phyloP scores from a whole-genome alignment of 2,797 vertebrate species.

The Eulemur mongoz region DNA sequence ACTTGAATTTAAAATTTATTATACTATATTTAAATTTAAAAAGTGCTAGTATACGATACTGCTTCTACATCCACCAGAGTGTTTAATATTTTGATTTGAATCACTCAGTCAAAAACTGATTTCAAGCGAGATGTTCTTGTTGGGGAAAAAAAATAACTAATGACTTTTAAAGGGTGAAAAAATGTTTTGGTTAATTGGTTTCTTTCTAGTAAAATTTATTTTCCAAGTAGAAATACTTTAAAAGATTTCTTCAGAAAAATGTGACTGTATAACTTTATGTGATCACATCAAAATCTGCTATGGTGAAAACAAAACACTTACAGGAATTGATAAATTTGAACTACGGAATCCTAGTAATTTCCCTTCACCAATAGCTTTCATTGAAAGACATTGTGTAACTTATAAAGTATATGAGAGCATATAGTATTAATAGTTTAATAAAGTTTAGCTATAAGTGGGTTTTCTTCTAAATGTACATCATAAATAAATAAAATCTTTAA shows the following conservation, averaged over 20 bases:
- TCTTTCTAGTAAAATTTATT: conserved; percentile 15
- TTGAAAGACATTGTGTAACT: neutral
- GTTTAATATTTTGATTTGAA: conserved; percentile 59
- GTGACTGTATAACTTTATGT: neutral
- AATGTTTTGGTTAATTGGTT: neutral
- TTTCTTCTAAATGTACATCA: neutral
- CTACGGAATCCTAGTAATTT: neutral
- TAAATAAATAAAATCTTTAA: neutral
- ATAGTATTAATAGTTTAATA: neutral
- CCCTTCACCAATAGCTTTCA: neutral
- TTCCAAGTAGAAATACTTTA: neutral
- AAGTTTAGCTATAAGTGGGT: neutral
- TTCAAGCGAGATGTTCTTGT: conserved; percentile 31
- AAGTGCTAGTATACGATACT: neutral
- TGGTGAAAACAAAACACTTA: neutral
- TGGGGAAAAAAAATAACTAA: neutral
- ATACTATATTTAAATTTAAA: conserved; percentile 45
- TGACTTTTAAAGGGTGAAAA: conserved; percentile 11
- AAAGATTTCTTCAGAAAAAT: neutral
- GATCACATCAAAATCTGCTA: neutral
- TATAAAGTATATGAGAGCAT: neutral
- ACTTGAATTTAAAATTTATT: conserved; percentile 57
- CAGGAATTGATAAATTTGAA: neutral
- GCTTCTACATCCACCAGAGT: neutral
- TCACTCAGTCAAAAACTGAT: conserved; percentile 50